These are phyloP conservation scores for Heloderma charlesbogerti DNA, from an alignment of 2,113 vertebrate species.

Conservation along the genomic window DNA sequence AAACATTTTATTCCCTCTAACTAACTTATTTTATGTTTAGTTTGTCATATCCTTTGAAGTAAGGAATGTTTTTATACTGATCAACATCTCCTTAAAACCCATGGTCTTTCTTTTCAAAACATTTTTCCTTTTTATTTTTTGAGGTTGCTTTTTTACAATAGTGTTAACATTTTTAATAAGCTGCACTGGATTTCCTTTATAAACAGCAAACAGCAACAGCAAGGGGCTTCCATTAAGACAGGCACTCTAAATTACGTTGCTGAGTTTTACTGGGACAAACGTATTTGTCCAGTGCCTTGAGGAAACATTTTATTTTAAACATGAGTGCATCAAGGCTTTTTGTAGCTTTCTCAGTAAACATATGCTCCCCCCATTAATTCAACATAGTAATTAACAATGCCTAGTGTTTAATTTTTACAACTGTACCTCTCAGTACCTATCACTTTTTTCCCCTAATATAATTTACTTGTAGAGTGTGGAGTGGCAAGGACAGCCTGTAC, in stretches of 20 bases:
- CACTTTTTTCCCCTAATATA: not conserved
- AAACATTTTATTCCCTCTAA: not conserved
- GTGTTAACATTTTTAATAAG: slow-evolving; percentile 35
- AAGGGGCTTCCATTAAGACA: slow-evolving; percentile 19
- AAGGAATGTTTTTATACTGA: not conserved
- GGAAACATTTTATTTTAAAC: slow-evolving; percentile 23
- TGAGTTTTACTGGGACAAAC: slow-evolving; percentile 21
- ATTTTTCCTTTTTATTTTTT: not conserved
- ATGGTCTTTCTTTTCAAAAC: not conserved
- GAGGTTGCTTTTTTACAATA: not conserved
- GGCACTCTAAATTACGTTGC: slow-evolving; percentile 22
- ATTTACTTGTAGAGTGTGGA: not conserved
- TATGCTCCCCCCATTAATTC: slow-evolving; percentile 11
- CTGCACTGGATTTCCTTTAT: not conserved
- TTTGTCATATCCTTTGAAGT: not conserved
- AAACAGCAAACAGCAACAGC: not conserved
- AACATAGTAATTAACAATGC: not conserved
- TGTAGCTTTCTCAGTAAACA: slow-evolving; percentile 10
- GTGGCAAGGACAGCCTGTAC: not conserved
- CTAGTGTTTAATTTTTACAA: not conserved
- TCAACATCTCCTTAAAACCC: not conserved
- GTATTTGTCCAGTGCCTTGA: slow-evolving; percentile 22
- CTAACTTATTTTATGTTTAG: not conserved
- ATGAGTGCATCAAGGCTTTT: slow-evolving; percentile 17
- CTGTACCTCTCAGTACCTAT: slow-evolving; percentile 34